Evolutionary conservation across 2,888 invertebrate genomes (phyloP), one percentile per base, ranked within the genome.

Genomic region (Nycteola revayana): DNA sequence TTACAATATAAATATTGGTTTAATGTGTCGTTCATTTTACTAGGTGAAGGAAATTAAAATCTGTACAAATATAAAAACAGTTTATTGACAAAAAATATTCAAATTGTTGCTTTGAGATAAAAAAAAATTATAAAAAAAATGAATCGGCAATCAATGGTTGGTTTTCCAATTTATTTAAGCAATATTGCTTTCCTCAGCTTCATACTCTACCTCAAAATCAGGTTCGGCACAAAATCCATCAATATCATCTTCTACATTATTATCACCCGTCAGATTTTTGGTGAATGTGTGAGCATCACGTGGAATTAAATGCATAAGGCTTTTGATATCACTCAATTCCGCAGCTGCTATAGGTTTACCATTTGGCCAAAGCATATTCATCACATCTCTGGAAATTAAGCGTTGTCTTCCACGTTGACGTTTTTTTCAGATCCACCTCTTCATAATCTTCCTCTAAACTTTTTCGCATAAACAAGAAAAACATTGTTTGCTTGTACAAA

Each of bases 231-330:
- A 7, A 35, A 25, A 25, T 10, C 25, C 29, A 20, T 29, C 35
- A 5, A 29, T 25, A 1, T 29, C 25, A 6, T 35, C 29, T 29
- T 35, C 25, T 20, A 35, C 18, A 26, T 21, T 30, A 17, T 8
- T 14, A n/a, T 36, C 36, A 3, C 36, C 30, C 9, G 22, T 30
- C 3, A 36, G 26, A 17, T 30, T 23, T 26, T 30, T 30, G 8
- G 35, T 35, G 20, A 35, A 43, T 7, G 20, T 20, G 3, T 35
- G 32, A 26, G 42, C 30, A 31, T 44, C 43, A 10, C 28, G 10
- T 8, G 39, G 36, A 10, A 40, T 40, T 6, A 36, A 32, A 25
- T 39, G 36, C 28, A 25, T 10, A 14, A 40, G 10, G 25, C 28
- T 28, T 36, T 32, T 22, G 7, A 41, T 10, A 9, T 41, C 41